Conservation (phyloP, 2,797 vertebrate species). For the Acrossocheilus wenchowensis region DNA sequence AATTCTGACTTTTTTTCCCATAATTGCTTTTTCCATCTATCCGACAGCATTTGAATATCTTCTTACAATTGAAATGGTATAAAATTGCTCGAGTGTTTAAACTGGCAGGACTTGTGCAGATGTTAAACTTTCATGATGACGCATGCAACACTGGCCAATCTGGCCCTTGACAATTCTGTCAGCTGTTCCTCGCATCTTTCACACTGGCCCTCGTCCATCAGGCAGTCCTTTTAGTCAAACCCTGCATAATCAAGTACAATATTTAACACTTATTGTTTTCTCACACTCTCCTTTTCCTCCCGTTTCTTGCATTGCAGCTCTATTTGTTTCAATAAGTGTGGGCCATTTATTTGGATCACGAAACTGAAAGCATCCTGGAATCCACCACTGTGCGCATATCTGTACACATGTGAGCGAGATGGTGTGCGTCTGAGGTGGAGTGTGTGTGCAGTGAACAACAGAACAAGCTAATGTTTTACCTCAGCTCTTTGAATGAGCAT, state of each 20-base stretch:
- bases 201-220: neutral
- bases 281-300: neutral
- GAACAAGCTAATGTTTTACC: neutral
- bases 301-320: slow-evolving; percentile 63
- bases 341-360: slow-evolving; percentile 66
- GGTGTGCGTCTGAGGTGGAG: neutral
- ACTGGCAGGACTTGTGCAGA: neutral
- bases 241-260: neutral
- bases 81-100: too few relatives aligned
- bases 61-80: too few relatives aligned
- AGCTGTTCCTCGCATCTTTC: neutral
- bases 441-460: neutral
- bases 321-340: slow-evolving; percentile 75
- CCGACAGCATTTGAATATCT: too few relatives aligned
- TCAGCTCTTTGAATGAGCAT: neutral
- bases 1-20: too few relatives aligned
- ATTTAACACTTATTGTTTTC: neutral
- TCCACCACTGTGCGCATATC: neutral
- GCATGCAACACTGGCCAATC: neutral
- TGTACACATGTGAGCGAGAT: neutral
- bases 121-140: neutral
- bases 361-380: slow-evolving; percentile 29
- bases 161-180: neutral
- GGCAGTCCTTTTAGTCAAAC: neutral
- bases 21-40: too few relatives aligned